Evolutionary conservation across 2,888 invertebrate species (phyloP), one percentile per base, ranked within the genome.

Genomic region (Ptilodon capucinus): DNA sequence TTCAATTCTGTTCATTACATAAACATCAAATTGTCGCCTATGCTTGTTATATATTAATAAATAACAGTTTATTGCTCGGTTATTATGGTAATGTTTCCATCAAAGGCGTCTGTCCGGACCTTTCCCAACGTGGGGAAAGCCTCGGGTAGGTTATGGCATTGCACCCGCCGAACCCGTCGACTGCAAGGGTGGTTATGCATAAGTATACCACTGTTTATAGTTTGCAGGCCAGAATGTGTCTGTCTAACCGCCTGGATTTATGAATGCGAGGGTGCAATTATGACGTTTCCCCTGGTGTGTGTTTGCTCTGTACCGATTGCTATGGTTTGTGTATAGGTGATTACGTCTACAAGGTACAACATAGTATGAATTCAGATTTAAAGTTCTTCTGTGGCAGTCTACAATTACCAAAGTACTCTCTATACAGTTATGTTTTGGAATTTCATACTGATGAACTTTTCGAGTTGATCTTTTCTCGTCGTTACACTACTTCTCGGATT

Each of bases 101-200:
- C 82, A 85, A 83, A 82, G 76, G 76, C 78, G 84, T 81, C 82
- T 84, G 79, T 71, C 78, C 77, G 79, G 81, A 79, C 83, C 84
- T 82, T 74, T 81, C 84, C 74, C 84, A 80, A 76, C 75, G 79
- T 81, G 87, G 87, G 87, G 86, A 83, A 78, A 69, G 76, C 79
- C 84, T 84, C 81, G 82, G 85, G 86, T 85, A 86, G 88, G 87
- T 81, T 87, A 85, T 86, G 85, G 86, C 71, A 79, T 81, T 88
- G 88, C 87, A 88, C 81, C 82, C 80, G 80, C 80, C 79, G 77
- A 77, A 79, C 74, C 39, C 80, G 75, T 76, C 78, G 71, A 77
- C 75, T 85, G 87, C 86, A 84, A 80, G 81, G 84, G 85, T 78
- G 86, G 84, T 80, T 81, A 79, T 81, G 81, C 82, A 85, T 82